A percentile compares a stretch with the other conserved stretches of the same genome.
Conservation (phyloP, 2,888 invertebrate genomes). For the Cephus nigrinus region DNA sequence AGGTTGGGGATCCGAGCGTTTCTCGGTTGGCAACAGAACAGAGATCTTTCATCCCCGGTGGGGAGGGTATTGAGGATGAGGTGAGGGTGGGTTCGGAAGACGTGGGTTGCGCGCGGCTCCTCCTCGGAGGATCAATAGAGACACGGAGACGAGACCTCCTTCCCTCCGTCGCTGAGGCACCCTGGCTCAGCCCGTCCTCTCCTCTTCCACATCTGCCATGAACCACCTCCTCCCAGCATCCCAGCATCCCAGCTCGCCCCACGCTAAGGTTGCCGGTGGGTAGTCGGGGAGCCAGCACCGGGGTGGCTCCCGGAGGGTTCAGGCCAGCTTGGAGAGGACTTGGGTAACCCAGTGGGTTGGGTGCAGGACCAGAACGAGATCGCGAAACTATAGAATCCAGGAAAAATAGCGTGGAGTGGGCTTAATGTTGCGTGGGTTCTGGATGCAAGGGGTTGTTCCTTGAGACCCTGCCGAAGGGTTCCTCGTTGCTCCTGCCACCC, state of each 20-base stretch:
- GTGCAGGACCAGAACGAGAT: slow-evolving; percentile 11
- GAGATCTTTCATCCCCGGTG: slow-evolving; percentile 34
- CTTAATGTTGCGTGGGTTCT: slow-evolving; percentile 57
- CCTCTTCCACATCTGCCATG: slow-evolving; percentile 33
- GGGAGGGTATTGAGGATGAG: slow-evolving; percentile 52
- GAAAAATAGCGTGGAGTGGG: slow-evolving; percentile 53
- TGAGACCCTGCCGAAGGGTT: background rate
- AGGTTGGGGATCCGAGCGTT: background rate
- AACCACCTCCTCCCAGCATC: slow-evolving; percentile 35
- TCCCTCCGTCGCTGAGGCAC: slow-evolving; percentile 43
- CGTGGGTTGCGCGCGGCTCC: slow-evolving; percentile 64
- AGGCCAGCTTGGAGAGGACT: slow-evolving; percentile 6
- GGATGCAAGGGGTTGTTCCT: slow-evolving; percentile 46
- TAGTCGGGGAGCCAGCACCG: background rate
- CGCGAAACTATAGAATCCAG: slow-evolving; percentile 35
- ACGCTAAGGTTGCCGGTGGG: background rate
- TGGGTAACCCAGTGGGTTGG: background rate
- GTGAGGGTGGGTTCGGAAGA: slow-evolving; percentile 52
- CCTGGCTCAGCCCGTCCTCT: slow-evolving; percentile 30
- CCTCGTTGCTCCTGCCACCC: background rate
- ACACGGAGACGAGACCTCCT: slow-evolving; percentile 66
- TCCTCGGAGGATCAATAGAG: slow-evolving; percentile 66
- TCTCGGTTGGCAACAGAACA: slow-evolving; percentile 18
- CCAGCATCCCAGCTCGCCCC: slow-evolving; percentile 10
- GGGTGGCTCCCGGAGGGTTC: background rate